Evolutionary conservation across 2,888 invertebrate genomes (phyloP), one percentile per base, ranked within the genome.

Genomic region (Rapana venosa): DNA sequence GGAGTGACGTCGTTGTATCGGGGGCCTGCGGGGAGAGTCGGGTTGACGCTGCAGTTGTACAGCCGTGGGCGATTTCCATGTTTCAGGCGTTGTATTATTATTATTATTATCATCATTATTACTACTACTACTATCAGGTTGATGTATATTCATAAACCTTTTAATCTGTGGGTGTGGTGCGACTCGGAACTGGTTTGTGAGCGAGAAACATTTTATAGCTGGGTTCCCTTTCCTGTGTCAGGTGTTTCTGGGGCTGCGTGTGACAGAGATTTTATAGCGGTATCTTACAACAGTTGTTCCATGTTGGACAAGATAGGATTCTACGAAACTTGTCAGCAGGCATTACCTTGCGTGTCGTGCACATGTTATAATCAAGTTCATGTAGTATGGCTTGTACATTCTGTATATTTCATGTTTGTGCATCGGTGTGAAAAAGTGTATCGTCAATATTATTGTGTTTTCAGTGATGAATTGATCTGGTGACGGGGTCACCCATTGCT

Each of bases 401-500:
- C 32, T 61, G 35, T 61, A 4, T 6, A 47, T 26, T 26, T 83
- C 11, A 47, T 83, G 36, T 6, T 20, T 85, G 17, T 30, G 15
- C 1, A 61, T 61, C 5, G 26, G 17, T 35, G 79, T 36, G 13
- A 30, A 20, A 32, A 11, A 58, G 30, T 61, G 13, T 56, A 15
- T 20, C n/a, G 58, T 74, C 15, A 32, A 32, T 74, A 26, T 74
- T 74, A n/a, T 85, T 58, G 11, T 30, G n/a, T 85, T 58, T 58
- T 20, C 30, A 30, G 86, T 20, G 61, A 66, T 61, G 56, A 32
- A 79, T 0, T 32, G 20, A 58, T 61, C 32, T 86, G 32, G 22
- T 86, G n/a, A 66, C 30, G 86, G 86, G 86, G 86, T 86, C 86
- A 58, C 58, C 86, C 66, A 66, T 66, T 15, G 26, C 86, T 86